Evolutionary conservation across 2,888 invertebrate genomes (phyloP).

Genomic region (Leptarthrus brevirostris): DNA sequence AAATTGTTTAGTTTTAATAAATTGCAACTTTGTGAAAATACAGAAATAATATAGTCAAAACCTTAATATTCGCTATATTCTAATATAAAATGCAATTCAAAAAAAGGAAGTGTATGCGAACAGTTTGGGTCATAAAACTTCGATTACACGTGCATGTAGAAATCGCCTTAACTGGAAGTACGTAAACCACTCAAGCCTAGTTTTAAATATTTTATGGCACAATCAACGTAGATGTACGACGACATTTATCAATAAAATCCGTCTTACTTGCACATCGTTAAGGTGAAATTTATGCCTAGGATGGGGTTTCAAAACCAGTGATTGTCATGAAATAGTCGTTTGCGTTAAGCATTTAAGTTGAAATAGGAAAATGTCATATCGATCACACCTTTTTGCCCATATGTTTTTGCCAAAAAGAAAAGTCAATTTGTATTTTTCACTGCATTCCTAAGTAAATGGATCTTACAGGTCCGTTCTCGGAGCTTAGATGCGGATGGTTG

Average conservation of each 20-base stretch:
- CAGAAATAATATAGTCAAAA: too few relatives aligned
- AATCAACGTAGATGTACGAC: constrained; percentile 12
- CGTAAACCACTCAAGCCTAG: too few relatives aligned
- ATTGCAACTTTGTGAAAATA: too few relatives aligned
- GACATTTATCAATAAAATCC: constrained; percentile 34
- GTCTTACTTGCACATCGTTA: constrained; percentile 13
- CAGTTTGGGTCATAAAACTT: too few relatives aligned
- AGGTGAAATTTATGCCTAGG: constrained; percentile 17
- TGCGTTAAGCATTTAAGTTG: constrained; percentile 3
- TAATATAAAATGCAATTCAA: too few relatives aligned
- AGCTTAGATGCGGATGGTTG: neutral
- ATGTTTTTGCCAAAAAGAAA: neutral
- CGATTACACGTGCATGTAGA: too few relatives aligned
- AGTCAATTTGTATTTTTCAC: neutral
- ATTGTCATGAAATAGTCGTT: neutral
- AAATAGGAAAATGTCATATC: constrained; percentile 1
- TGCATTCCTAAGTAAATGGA: constrained; percentile 5
- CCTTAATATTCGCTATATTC: too few relatives aligned
- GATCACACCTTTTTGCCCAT: neutral
- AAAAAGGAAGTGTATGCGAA: too few relatives aligned
- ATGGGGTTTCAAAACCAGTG: neutral
- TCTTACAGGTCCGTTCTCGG: neutral
- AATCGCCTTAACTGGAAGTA: too few relatives aligned
- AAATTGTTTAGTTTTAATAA: too few relatives aligned
- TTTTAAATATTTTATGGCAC: constrained; percentile 17